Evolutionary conservation across 2,113 vertebrate species (phyloP).

Genomic region (Ptilonorhynchus violaceus): DNA sequence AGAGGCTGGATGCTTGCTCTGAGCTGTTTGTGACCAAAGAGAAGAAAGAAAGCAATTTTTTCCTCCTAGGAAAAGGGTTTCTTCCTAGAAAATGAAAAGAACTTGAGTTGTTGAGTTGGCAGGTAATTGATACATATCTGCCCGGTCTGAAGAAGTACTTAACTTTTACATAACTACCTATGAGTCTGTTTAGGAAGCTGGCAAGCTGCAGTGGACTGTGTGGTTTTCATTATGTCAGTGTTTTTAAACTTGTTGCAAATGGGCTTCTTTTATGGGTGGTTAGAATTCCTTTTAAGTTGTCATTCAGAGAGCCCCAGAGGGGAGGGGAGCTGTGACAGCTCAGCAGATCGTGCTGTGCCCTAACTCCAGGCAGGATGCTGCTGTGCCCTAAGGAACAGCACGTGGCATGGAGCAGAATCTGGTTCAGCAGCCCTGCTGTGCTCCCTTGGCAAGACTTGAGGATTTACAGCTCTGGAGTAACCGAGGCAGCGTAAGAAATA

Average conservation of each 20-base stretch:
- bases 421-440: not conserved
- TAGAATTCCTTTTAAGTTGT: not conserved
- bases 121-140: not conserved
- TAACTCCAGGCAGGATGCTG: not conserved
- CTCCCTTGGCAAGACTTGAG: not conserved
- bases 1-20: not conserved
- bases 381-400: not conserved
- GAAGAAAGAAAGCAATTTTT: not conserved
- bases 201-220: not conserved
- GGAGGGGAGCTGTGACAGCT: not conserved
- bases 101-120: conserved; percentile 2
- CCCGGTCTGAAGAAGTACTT: conserved; percentile 11
- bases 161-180: conserved; percentile 11
- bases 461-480: not conserved
- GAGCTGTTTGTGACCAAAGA: not conserved
- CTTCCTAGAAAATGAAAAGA: not conserved
- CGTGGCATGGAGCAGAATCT: not conserved
- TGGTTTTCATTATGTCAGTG: conserved; percentile 13
- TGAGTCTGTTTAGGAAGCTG: not conserved
- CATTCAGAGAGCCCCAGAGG: not conserved
- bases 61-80: not conserved
- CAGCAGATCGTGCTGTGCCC: not conserved
- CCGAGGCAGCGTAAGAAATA: not conserved
- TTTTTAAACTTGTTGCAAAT: not conserved
- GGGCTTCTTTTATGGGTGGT: not conserved